A percentile compares a stretch with the other conserved stretches of the same genome.
Evolutionary conservation across 2,113 vertebrate species (phyloP).

Genomic region (Seriola quinqueradiata): DNA sequence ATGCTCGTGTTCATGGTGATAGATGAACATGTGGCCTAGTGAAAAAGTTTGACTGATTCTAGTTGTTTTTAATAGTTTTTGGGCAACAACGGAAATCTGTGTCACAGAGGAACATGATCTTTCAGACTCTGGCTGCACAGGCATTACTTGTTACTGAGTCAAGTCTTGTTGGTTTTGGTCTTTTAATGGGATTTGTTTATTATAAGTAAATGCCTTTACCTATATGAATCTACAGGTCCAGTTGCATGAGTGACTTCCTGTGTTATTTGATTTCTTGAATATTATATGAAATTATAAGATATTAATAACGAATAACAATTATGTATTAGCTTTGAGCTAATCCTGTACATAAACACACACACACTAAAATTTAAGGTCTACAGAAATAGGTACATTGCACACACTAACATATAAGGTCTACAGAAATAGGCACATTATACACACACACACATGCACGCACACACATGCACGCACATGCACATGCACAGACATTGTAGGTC

Average conservation of each 20-base stretch:
- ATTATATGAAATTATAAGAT: neutral
- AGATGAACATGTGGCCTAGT: neutral
- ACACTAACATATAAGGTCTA: neutral
- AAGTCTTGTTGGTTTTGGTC: neutral
- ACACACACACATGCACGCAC: constrained; percentile 1
- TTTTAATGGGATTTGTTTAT: neutral
- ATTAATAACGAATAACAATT: neutral
- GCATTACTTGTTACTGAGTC: neutral
- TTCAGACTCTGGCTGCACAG: neutral
- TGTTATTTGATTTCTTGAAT: neutral
- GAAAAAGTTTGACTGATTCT: neutral
- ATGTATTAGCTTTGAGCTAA: neutral
- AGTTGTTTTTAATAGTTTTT: neutral
- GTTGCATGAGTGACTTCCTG: too few species aligned
- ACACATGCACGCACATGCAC: constrained; percentile 17
- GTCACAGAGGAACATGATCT: neutral
- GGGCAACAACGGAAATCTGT: neutral
- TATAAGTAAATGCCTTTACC: neutral
- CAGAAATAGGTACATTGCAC: neutral
- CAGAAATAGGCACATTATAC: neutral
- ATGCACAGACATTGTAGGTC: constrained; percentile 28
- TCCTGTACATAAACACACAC: neutral
- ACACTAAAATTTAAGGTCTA: too few species aligned
- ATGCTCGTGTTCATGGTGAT: neutral
- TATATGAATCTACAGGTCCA: neutral